These are phyloP conservation scores for Rhea pennata DNA, from an alignment of 2,113 vertebrate genomes.

Conservation along the genomic window DNA sequence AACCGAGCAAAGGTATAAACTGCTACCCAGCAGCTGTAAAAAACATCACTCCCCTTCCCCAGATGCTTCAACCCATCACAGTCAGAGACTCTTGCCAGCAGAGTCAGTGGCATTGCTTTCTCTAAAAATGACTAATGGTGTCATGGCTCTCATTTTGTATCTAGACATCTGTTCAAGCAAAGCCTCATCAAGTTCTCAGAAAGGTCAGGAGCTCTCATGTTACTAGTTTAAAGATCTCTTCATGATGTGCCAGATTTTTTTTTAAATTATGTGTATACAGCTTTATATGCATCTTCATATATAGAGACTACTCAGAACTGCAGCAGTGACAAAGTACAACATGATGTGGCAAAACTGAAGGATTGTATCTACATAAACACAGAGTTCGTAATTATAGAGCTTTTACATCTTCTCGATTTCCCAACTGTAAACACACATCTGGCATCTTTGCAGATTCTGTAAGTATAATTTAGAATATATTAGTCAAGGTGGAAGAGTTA, in stretches of 20 bases:
- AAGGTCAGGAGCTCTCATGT: slow-evolving; percentile 79
- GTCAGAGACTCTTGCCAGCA: slow-evolving; percentile 58
- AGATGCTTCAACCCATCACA: slow-evolving; percentile 55
- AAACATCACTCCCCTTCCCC: neutral
- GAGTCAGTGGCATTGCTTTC: slow-evolving; percentile 13
- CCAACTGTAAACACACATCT: neutral
- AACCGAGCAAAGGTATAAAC: neutral
- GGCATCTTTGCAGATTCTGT: neutral
- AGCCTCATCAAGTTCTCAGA: slow-evolving; percentile 73
- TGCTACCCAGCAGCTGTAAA: slow-evolving; percentile 59
- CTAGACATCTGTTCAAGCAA: slow-evolving; percentile 74
- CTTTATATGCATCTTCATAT: neutral
- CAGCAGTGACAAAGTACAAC: slow-evolving; percentile 47
- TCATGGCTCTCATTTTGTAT: slow-evolving; percentile 61
- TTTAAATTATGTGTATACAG: slow-evolving; percentile 27
- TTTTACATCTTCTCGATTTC: slow-evolving; percentile 4
- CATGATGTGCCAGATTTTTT: slow-evolving; percentile 47
- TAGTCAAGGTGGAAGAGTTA: neutral
- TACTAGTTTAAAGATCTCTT: slow-evolving; percentile 68
- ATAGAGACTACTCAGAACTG: neutral
- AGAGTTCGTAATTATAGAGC: slow-evolving; percentile 47
- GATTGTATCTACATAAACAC: slow-evolving; percentile 58
- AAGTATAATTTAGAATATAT: neutral
- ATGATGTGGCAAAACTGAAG: slow-evolving; percentile 20
- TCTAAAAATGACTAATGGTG: slow-evolving; percentile 71